Evolutionary conservation across 2,888 invertebrate species (phyloP), one percentile per base, ranked within the genome.

Genomic region (Amiota mariae): DNA sequence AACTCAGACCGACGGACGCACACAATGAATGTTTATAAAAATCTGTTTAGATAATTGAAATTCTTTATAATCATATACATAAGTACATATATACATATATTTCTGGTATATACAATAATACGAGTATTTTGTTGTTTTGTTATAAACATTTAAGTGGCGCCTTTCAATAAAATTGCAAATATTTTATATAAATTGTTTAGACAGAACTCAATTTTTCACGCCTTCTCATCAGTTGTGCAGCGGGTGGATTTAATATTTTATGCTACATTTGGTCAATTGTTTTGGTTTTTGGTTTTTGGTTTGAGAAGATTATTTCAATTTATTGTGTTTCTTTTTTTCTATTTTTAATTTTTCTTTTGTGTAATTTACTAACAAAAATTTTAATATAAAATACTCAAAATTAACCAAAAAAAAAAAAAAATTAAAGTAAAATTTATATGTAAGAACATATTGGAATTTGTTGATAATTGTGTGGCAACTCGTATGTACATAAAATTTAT

Each of bases 91-190:
- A 8, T 54, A 54, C 13, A 2, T 54, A 13, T 13, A 54, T 4
- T n/a, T 54, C 3, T 54, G 8, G 3, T 36, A 36, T 36, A 6
- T 36, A 36, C 36, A 36, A 36, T 36, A 36, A 6, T 36, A 36
- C 3, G n/a, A n/a, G 24, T 24, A 24, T 24, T 24, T 36, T 36
- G 36, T 36, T 4, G 36, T 6, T 6, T 6, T 36, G 36, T 36
- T 36, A 36, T 36, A 36, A 36, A 36, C 36, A 36, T 36, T 36
- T 36, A 36, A 36, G 36, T 59, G 20, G 59, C 59, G 72, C 66
- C 68, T 78, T 74, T 81, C 73, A 75, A 83, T 83, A 77, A 83
- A 79, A 71, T 73, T 70, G 46, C 18, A 59, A 68, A 51, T 48
- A 68, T n/a, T 54, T 68, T 63, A 49, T 68, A n/a, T n/a, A 51